These are phyloP conservation scores for Betta splendens DNA, from an alignment of 2,797 vertebrate genomes.

Conservation along the genomic window DNA sequence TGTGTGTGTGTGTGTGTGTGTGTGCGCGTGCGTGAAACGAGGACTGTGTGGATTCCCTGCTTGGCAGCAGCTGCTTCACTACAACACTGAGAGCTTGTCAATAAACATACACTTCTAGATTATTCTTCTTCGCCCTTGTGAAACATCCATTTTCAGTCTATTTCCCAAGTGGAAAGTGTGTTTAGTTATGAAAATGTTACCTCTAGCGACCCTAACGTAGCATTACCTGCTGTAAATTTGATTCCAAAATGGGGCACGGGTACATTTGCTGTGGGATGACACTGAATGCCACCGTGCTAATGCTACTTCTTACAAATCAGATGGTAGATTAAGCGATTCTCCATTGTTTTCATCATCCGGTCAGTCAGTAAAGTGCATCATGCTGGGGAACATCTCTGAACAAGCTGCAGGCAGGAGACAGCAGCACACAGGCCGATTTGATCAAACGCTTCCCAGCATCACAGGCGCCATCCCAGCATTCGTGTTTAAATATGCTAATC, in stretches of 20 bases:
- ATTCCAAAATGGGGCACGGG: constrained; percentile 27
- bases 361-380: not conserved
- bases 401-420: not conserved
- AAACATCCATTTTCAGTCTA: constrained; percentile 47
- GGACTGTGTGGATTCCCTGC: constrained; percentile 33
- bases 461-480: constrained; percentile 4
- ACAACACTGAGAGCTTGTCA: constrained; percentile 58
- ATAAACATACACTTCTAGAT: constrained; percentile 68
- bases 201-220: constrained; percentile 23
- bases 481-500: constrained; percentile 16
- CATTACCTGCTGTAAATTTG: constrained; percentile 40
- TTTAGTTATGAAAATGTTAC: constrained; percentile 39
- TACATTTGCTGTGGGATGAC: constrained; percentile 15
- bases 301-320: constrained; percentile 32
- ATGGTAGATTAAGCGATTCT: constrained; percentile 22
- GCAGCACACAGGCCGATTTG: constrained; percentile 4
- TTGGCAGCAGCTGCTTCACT: constrained; percentile 56
- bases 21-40: constrained; percentile 24
- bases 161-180: constrained; percentile 48
- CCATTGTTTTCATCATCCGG: not conserved
- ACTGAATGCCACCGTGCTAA: constrained; percentile 12
- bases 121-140: constrained; percentile 51
- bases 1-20: constrained; percentile 32
- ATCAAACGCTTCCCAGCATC: constrained; percentile 18
- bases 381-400: not conserved